Evolutionary conservation across 2,113 vertebrate genomes (phyloP).

Genomic region (Ptychochromis oligacanthus): DNA sequence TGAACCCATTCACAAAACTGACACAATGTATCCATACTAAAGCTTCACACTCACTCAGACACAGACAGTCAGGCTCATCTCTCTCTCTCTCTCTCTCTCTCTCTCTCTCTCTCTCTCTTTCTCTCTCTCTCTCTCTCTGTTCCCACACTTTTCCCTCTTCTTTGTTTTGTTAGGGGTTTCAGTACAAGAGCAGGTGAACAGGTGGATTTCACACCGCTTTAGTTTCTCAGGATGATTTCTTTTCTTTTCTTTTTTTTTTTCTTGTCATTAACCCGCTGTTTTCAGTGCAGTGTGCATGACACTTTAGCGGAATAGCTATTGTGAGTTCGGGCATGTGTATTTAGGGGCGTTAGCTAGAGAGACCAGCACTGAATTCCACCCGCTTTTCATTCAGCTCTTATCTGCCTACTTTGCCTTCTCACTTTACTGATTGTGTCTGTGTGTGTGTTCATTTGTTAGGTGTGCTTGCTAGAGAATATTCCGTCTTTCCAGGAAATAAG

Average conservation of each 20-base stretch:
- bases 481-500: constrained; percentile 13
- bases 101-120: not conserved
- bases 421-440: constrained; percentile 30
- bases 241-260: not conserved
- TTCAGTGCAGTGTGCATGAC: constrained; percentile 36
- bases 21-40: constrained; percentile 14
- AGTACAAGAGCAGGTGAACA: constrained; percentile 15
- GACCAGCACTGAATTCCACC: constrained; percentile 28
- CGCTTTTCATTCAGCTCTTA: constrained; percentile 59
- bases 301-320: constrained; percentile 47
- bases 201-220: constrained; percentile 15
- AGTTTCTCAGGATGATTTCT: constrained; percentile 25
- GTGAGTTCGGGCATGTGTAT: constrained; percentile 27
- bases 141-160: not conserved
- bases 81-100: not conserved
- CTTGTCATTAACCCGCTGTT: constrained; percentile 13
- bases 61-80: not conserved
- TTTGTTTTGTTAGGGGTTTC: constrained; percentile 15
- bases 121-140: not conserved
- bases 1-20: constrained; percentile 61
- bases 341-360: constrained; percentile 33
- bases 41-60: not conserved
- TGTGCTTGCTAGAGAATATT: constrained; percentile 1
- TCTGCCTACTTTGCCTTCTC: constrained; percentile 41
- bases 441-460: constrained; percentile 7